Evolutionary conservation across 1,140 invertebrate genomes (phyloP), one percentile per base, ranked within the genome.

Genomic region (Glossosoma conforme): DNA sequence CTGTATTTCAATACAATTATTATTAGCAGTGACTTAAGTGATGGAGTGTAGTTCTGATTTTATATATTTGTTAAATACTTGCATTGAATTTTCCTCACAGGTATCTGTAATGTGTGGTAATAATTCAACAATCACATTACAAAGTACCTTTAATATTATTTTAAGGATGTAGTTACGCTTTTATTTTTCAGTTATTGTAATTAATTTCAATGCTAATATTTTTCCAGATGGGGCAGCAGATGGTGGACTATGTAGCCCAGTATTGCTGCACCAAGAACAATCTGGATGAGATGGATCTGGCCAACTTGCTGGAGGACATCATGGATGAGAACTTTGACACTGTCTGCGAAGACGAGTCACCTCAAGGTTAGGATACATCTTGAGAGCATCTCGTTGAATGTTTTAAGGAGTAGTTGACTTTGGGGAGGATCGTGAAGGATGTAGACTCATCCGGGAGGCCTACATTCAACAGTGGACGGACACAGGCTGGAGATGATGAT

Each of bases 311-410:
- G 20, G 74, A 77, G 44, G 77, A 77, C 40, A 66, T 77, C n/a
- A 69, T 79, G 65, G 76, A 79, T 58, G 66, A 77, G 60, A 70
- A 78, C 59, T 78, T 79, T 52, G 63, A 77, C 22, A 79, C 77
- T 9, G 59, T 77, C 9, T 77, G 76, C 54, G 77, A 79, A 56
- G 77, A 79, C 57, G 63, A 70, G 38, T 78, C 77, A 15, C 70
- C 74, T 18, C 66, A 62, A 59, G 66, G 68, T 65, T 44, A 38
- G 11, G 13, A 37, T 41, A n/a, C n/a, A n/a, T n/a, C n/a, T n/a
- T n/a, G n/a, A n/a, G n/a, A n/a, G n/a, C n/a, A n/a, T n/a, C n/a
- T n/a, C n/a, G n/a, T n/a, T n/a, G n/a, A n/a, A n/a, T n/a, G n/a
- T n/a, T n/a, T n/a, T n/a, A n/a, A n/a, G n/a, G n/a, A n/a, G n/a